Evolutionary conservation across 53 echinoderm and acorn worm species (phyloP), one percentile per base, ranked within the genome.

Genomic region (Glandiceps talaboti): DNA sequence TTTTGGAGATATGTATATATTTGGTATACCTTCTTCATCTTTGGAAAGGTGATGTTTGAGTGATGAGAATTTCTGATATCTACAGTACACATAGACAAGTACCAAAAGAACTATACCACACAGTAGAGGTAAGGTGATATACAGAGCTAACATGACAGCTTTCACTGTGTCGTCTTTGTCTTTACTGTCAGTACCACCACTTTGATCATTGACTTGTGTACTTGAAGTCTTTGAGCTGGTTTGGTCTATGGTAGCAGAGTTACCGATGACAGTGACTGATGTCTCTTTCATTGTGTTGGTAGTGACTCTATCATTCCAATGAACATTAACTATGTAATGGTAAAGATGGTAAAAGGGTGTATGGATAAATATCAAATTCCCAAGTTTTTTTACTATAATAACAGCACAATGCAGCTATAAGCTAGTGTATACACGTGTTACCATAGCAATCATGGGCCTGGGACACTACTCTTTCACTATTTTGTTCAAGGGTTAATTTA

Each of bases 1-100:
- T 84, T 73, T 78, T 84, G 72, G 84, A 84, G 29, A 78, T 77
- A 73, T 84, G 84, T 94, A 94, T 27, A 94, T 89, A 73, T 94
- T 94, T 10, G 87, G 86, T 28, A 90, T 87, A 77, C 92, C 92
- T 75, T 92, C 88, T 30, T 90, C 91, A 20, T 45, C 64, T 45
- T 45, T 20, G 20, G 64, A 12, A 20, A 45, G 6, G 20, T 45
- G 6, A 45, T 20, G 6, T 20, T 45, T 45, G 6, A 20, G 6
- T 12, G 64, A 45, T 12, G 6, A 45, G 20, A 45, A 20, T 45
- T 20, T 45, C 20, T 45, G 64, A 45, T 45, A 45, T 45, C 64
- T 45, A 45, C 6, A 45, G 20, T 45, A 45, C 6, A 45, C 64
- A 45, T 45, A 45, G 64, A 45, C 20, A 45, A 45, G 64, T 45